phyloP scores from a whole-genome alignment of 1,140 invertebrate species.

The Vanessa atalanta region DNA sequence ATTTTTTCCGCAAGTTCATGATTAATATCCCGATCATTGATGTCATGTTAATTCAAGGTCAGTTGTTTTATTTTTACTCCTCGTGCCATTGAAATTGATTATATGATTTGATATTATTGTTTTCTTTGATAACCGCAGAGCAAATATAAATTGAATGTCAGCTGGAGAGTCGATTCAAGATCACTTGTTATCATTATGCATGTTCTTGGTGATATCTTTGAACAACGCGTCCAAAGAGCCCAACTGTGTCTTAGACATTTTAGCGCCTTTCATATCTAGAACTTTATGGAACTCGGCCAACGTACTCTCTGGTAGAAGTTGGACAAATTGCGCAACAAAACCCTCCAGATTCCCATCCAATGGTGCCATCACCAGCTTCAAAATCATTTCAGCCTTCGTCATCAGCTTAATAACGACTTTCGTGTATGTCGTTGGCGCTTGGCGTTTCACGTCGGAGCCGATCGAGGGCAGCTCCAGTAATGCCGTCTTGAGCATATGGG shows the following conservation, averaged over 20 bases:
- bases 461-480: slow-evolving; percentile 97
- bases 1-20: too few relatives aligned
- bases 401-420: slow-evolving; percentile 97
- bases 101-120: too few relatives aligned
- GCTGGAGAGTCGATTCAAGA: too few relatives aligned
- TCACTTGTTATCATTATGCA: slow-evolving; percentile 22
- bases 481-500: slow-evolving; percentile 98
- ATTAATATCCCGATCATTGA: too few relatives aligned
- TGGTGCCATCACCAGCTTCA: slow-evolving; percentile 98
- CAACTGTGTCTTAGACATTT: slow-evolving; percentile 67
- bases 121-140: too few relatives aligned
- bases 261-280: slow-evolving; percentile 96
- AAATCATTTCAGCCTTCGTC: slow-evolving; percentile 98
- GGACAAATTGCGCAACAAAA: slow-evolving; percentile 95
- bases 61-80: too few relatives aligned
- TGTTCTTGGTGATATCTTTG: slow-evolving; percentile 51
- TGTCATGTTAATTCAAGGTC: too few relatives aligned
- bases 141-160: too few relatives aligned
- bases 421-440: slow-evolving; percentile 91
- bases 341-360: slow-evolving; percentile 87
- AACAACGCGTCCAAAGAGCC: slow-evolving; percentile 57
- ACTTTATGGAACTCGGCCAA: slow-evolving; percentile 96
- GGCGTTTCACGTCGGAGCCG: slow-evolving; percentile 91
- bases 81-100: too few relatives aligned
- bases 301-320: slow-evolving; percentile 95